A percentile compares a stretch with the other conserved stretches of the same genome.
Conservation (phyloP, 1,140 invertebrate genomes). For the Sycobia sp. region DNA sequence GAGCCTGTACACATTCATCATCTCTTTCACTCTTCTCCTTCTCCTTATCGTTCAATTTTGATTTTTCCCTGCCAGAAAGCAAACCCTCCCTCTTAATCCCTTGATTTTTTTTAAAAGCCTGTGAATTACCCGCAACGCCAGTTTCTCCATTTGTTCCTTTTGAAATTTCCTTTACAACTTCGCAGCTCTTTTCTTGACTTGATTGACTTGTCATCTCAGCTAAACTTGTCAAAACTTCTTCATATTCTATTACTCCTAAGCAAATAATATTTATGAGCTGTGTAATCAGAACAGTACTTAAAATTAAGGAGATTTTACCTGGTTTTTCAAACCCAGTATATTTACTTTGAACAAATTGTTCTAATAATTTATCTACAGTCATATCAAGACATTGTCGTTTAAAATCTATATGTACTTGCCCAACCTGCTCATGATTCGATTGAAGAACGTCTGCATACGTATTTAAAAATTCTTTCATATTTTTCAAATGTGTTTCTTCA, state of each 20-base stretch:
- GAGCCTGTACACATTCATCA: slow-evolving; percentile 52
- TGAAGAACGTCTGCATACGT: slow-evolving; percentile 86
- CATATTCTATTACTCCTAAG: slow-evolving; percentile 58
- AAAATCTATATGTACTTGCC: slow-evolving; percentile 88
- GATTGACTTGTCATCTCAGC: slow-evolving; percentile 52
- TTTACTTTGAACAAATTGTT: slow-evolving; percentile 89
- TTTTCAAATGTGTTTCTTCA: slow-evolving; percentile 87
- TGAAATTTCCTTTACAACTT: slow-evolving; percentile 52
- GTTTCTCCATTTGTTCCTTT: slow-evolving; percentile 59
- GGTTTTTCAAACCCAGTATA: slow-evolving; percentile 90
- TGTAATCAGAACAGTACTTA: background rate
- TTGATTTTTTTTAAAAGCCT: slow-evolving; percentile 56
- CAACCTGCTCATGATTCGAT: slow-evolving; percentile 86
- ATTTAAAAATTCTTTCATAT: slow-evolving; percentile 95
- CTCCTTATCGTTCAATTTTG: slow-evolving; percentile 58
- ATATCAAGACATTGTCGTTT: slow-evolving; percentile 87
- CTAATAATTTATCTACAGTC: slow-evolving; percentile 88
- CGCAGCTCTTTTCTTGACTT: slow-evolving; percentile 42
- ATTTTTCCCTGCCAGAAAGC: slow-evolving; percentile 47
- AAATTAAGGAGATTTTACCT: slow-evolving; percentile 61
- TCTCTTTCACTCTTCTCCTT: slow-evolving; percentile 46
- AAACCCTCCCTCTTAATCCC: slow-evolving; percentile 54
- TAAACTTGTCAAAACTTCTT: slow-evolving; percentile 64
- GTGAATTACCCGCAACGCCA: slow-evolving; percentile 60
- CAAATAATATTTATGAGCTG: background rate